phyloP scores from a whole-genome alignment of 1,140 invertebrate genomes.

The Drosophila malerkotliana region DNA sequence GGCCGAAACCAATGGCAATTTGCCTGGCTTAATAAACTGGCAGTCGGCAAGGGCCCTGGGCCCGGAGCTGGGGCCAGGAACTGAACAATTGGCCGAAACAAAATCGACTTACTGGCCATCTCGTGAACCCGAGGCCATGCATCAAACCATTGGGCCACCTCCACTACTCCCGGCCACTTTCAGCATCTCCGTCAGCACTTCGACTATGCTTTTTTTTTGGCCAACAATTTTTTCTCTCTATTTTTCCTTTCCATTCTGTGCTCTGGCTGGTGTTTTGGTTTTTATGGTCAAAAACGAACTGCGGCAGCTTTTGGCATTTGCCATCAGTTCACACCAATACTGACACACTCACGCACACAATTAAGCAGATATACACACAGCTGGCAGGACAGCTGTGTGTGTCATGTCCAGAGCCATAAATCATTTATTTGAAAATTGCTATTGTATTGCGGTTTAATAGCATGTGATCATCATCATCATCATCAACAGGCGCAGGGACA shows the following conservation, averaged over 20 bases:
- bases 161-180: slow-evolving; percentile 7
- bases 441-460: slow-evolving; percentile 81
- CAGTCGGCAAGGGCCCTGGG: slow-evolving; percentile 1
- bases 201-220: slow-evolving; percentile 20
- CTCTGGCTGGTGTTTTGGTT: slow-evolving; percentile 23
- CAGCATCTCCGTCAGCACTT: slow-evolving; percentile 18
- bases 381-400: slow-evolving; percentile 32
- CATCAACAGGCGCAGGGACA: slow-evolving; percentile 23
- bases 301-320: slow-evolving; percentile 55
- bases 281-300: slow-evolving; percentile 59
- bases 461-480: slow-evolving; percentile 74
- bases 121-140: slow-evolving; percentile 42
- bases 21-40: slow-evolving; percentile 32
- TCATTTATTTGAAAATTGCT: slow-evolving; percentile 81
- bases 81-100: slow-evolving; percentile 24
- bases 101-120: slow-evolving; percentile 53
- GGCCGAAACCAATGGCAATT: slow-evolving; percentile 6
- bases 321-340: slow-evolving; percentile 13
- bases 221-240: slow-evolving; percentile 2
- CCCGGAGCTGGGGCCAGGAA: background rate
- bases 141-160: slow-evolving; percentile 22
- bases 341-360: background rate
- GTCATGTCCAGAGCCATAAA: slow-evolving; percentile 71
- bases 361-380: background rate
- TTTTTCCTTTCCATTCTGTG: background rate